A percentile compares a stretch with the other conserved stretches of the same genome.
These are phyloP conservation scores for Opisthograptis luteolata DNA, from an alignment of 2,888 invertebrate species.

Conservation along the genomic window DNA sequence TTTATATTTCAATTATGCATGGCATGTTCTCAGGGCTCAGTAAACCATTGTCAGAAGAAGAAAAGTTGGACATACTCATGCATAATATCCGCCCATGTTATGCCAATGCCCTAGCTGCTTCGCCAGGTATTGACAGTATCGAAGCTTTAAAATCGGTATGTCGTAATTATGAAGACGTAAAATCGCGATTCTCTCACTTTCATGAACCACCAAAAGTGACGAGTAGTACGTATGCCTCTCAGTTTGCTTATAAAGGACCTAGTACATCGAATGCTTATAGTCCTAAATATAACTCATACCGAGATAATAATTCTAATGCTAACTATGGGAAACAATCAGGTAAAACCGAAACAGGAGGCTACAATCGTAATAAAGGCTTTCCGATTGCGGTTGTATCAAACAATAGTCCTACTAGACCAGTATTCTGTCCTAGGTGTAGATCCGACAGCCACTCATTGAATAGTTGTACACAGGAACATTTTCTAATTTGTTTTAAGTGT, in stretches of 20 bases:
- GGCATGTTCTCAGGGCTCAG: slow-evolving; percentile 34
- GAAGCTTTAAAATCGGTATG: slow-evolving; percentile 18
- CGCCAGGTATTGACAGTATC: slow-evolving; percentile 3
- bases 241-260: slow-evolving; percentile 24
- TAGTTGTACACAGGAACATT: neutral
- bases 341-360: neutral
- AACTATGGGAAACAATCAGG: too few species aligned
- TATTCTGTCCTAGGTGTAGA: slow-evolving; percentile 16
- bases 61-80: slow-evolving; percentile 36
- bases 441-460: neutral
- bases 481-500: slow-evolving; percentile 16
- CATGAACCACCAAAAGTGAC: slow-evolving; percentile 28
- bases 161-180: slow-evolving; percentile 31
- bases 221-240: slow-evolving; percentile 21
- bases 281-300: too few species aligned
- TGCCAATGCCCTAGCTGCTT: slow-evolving; percentile 20
- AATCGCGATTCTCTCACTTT: slow-evolving; percentile 20
- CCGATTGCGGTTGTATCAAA: neutral
- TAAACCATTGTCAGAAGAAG: slow-evolving; percentile 27
- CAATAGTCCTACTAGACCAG: neutral
- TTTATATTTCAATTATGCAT: slow-evolving; percentile 38
- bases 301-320: neutral
- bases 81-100: slow-evolving; percentile 39
- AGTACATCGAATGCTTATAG: too few species aligned
- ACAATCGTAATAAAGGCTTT: neutral